Percentiles rank a stretch among this genome's conserved stretches.
Evolutionary conservation across 2,888 invertebrate genomes (phyloP).

Genomic region (Merodon equestris): DNA sequence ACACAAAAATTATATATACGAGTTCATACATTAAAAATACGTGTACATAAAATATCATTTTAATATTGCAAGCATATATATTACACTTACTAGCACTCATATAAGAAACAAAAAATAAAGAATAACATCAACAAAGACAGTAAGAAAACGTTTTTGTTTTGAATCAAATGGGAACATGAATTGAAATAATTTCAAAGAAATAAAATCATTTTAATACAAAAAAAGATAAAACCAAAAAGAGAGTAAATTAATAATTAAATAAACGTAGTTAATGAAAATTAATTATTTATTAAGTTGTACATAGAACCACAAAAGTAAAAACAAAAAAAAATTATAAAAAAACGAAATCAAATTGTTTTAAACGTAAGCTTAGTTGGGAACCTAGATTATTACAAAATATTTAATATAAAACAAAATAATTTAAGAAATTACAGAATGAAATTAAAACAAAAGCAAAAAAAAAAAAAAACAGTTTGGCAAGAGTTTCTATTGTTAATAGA

Average conservation of each 20-base stretch:
- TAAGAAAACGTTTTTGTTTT: slow-evolving; percentile 33
- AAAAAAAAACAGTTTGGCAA: slow-evolving; percentile 33
- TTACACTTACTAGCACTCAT: slow-evolving; percentile 6
- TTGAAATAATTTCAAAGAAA: slow-evolving; percentile 60
- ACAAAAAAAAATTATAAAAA: slow-evolving; percentile 9
- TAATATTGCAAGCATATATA: slow-evolving; percentile 37
- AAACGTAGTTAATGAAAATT: slow-evolving; percentile 58
- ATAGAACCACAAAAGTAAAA: slow-evolving; percentile 15
- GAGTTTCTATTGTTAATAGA: slow-evolving; percentile 58
- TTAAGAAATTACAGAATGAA: neutral
- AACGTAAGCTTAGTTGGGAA: slow-evolving; percentile 49
- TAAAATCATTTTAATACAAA: slow-evolving; percentile 18
- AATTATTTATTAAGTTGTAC: slow-evolving; percentile 40
- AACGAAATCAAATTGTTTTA: slow-evolving; percentile 65
- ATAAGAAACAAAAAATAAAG: slow-evolving; percentile 15
- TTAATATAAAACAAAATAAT: neutral
- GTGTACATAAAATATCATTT: slow-evolving; percentile 63
- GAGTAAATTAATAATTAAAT: slow-evolving; percentile 3
- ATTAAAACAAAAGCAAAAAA: slow-evolving; percentile 6
- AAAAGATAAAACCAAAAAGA: neutral
- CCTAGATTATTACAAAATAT: slow-evolving; percentile 52
- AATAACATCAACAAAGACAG: neutral
- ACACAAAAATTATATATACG: too few relatives aligned
- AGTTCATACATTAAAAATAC: neutral
- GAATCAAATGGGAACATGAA: slow-evolving; percentile 60